phyloP scores from a whole-genome alignment of 1,140 invertebrate species.

The Drosophila gunungcola region DNA sequence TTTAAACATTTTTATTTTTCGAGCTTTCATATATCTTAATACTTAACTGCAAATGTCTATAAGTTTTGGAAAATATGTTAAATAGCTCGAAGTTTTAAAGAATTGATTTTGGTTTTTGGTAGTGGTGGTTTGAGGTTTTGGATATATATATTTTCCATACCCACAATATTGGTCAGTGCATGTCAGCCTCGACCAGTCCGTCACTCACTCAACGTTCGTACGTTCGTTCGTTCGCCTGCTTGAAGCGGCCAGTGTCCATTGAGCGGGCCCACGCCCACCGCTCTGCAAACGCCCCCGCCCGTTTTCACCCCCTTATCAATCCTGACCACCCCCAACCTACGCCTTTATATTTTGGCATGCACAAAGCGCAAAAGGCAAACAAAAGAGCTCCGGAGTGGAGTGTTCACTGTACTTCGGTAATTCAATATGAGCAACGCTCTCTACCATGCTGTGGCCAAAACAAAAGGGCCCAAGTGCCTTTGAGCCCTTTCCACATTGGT shows the following conservation, averaged over 20 bases:
- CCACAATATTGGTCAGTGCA: constrained; percentile 11
- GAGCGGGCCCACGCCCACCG: constrained; percentile 43
- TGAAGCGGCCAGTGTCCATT: constrained; percentile 51
- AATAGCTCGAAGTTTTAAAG: too few relatives aligned
- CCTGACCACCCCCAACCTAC: not conserved
- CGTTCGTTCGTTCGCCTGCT: constrained; percentile 25
- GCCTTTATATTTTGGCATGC: constrained; percentile 71
- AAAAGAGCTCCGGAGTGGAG: constrained; percentile 44
- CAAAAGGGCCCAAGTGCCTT: constrained; percentile 31
- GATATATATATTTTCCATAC: not conserved
- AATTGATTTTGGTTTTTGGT: too few relatives aligned
- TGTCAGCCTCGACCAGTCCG: constrained; percentile 38
- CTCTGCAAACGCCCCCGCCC: constrained; percentile 19
- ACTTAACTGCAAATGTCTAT: too few relatives aligned
- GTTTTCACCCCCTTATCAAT: not conserved
- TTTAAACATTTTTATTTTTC: too few relatives aligned
- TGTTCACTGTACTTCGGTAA: constrained; percentile 54
- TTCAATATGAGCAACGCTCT: constrained; percentile 39
- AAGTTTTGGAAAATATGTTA: too few relatives aligned
- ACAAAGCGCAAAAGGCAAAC: constrained; percentile 70
- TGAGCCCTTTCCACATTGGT: constrained; percentile 15
- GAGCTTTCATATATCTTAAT: too few relatives aligned
- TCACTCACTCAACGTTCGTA: constrained; percentile 51
- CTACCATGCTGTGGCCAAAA: constrained; percentile 31
- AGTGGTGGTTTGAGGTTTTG: too few relatives aligned